Conservation (phyloP, 2,113 vertebrate species). For the Benitochromis conjunctus region DNA sequence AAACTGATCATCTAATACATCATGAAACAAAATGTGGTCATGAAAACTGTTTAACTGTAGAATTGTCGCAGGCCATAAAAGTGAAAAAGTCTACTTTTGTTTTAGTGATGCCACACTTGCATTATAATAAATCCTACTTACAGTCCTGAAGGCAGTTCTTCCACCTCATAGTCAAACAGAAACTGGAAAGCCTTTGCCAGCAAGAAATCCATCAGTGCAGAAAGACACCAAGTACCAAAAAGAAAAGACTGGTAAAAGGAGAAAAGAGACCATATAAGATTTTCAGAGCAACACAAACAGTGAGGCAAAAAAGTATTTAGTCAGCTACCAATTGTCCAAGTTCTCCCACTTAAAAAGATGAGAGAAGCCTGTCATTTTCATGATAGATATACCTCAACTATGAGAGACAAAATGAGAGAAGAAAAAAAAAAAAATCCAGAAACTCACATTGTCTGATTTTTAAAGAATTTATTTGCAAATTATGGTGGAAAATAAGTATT, state of each 20-base stretch:
- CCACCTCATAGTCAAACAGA: slow-evolving; percentile 69
- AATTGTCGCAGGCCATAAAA: not conserved
- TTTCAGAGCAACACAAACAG: not conserved
- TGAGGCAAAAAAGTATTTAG: no score
- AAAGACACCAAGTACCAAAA: slow-evolving; percentile 72
- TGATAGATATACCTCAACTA: not conserved
- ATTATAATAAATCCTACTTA: slow-evolving; percentile 50
- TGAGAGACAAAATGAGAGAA: not conserved
- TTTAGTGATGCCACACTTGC: not conserved
- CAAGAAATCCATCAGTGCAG: slow-evolving; percentile 67
- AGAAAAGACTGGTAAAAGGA: slow-evolving; percentile 68
- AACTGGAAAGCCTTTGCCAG: slow-evolving; percentile 56
- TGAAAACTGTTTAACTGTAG: not conserved
- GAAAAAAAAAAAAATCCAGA: not conserved
- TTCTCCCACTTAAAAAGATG: no score
- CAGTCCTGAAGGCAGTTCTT: slow-evolving; percentile 74
- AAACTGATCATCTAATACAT: not conserved
- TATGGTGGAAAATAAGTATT: no score
- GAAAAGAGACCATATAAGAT: not conserved
- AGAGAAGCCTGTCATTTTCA: no score
- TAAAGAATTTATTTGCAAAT: no score
- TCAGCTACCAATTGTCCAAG: no score
- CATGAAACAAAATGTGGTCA: not conserved
- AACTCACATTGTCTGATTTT: no score
- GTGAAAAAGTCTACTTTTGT: not conserved